Conservation (phyloP, 2,113 vertebrate genomes). For the Cebidichthys violaceus region DNA sequence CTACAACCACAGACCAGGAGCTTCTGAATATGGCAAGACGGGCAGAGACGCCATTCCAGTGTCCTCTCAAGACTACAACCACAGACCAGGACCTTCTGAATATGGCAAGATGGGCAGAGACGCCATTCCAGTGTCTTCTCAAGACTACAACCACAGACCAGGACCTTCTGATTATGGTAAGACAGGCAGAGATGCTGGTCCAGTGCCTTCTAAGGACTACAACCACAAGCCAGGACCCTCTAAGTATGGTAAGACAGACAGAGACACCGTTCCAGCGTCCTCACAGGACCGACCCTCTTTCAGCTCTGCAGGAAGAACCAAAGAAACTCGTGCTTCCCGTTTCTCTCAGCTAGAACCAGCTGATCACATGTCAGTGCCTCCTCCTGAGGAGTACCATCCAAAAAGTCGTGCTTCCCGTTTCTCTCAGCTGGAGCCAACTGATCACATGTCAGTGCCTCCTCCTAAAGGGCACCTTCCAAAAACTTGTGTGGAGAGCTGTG, state of each 20-base stretch:
- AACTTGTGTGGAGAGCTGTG: neutral
- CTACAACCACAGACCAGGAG: neutral
- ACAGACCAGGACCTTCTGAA: conserved; percentile 9
- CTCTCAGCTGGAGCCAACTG: conserved; percentile 3
- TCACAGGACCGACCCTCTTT: conserved; percentile 26
- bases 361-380: conserved; percentile 14
- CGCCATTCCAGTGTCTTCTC: neutral
- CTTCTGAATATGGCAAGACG: neutral
- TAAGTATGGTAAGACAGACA: conserved; percentile 25
- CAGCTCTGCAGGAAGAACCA: neutral
- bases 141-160: neutral
- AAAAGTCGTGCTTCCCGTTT: neutral
- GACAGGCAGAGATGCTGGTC: neutral
- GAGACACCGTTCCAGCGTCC: neutral
- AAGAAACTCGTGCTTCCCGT: neutral
- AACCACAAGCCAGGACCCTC: conserved; percentile 21
- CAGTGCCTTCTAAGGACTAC: conserved; percentile 24
- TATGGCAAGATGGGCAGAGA: conserved; percentile 19
- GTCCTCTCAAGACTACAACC: conserved; percentile 32
- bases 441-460: conserved; percentile 6
- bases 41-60: neutral
- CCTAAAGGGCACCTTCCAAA: neutral
- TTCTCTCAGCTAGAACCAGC: conserved; percentile 4
- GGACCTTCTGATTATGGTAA: neutral
- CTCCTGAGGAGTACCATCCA: neutral